Evolutionary conservation across 1,140 invertebrate genomes (phyloP).

Genomic region (Gonioctena quinquepunctata): DNA sequence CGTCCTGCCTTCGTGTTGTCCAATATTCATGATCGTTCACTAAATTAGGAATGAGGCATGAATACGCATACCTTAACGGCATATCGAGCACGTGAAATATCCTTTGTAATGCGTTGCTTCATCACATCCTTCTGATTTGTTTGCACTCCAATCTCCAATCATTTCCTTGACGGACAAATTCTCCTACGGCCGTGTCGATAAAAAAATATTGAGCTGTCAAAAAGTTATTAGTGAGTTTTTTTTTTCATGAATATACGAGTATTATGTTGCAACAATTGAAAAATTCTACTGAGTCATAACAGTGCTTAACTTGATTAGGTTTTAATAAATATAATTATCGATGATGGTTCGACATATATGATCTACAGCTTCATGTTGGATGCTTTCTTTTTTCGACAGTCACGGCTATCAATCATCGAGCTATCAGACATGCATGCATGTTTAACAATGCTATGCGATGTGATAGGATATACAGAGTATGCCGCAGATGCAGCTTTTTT

Average conservation of each 20-base stretch:
- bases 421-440: background rate
- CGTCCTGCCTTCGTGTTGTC: background rate
- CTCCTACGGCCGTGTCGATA: background rate
- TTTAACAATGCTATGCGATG: background rate
- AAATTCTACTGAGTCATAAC: constrained; percentile 8
- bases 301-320: constrained; percentile 14
- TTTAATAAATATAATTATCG: constrained; percentile 14
- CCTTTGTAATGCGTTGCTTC: background rate
- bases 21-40: constrained; percentile 1
- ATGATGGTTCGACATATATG: background rate
- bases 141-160: background rate
- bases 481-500: too few relatives aligned
- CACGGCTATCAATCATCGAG: background rate
- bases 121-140: background rate
- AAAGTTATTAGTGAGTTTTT: background rate
- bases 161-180: background rate
- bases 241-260: background rate
- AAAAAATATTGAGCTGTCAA: background rate
- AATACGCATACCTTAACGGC: background rate
- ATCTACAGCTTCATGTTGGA: background rate
- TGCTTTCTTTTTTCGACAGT: background rate
- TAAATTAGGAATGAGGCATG: background rate
- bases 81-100: background rate
- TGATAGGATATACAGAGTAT: background rate
- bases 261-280: constrained; percentile 1